Evolutionary conservation across 1,140 invertebrate species (phyloP).

Genomic region (Magallana angulata): DNA sequence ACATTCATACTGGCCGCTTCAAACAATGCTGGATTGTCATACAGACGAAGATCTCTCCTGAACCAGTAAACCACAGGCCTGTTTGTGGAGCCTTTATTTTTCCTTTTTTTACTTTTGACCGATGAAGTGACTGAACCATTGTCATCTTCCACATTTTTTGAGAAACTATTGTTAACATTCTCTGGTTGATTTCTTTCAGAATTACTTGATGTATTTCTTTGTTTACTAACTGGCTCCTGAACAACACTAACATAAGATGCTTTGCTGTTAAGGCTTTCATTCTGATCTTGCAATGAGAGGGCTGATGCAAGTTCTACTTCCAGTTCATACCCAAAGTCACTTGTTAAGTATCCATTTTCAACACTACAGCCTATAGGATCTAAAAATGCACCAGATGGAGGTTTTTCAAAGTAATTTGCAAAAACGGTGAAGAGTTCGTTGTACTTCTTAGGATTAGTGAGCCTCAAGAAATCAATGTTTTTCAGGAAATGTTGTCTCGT

Average conservation of each 20-base stretch:
- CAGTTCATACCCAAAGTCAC: conserved; percentile 55
- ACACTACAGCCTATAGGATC: conserved; percentile 56
- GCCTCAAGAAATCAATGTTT: conserved; percentile 38
- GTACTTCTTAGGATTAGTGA: conserved; percentile 42
- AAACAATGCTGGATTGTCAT: conserved; percentile 91
- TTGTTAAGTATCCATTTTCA: conserved; percentile 61
- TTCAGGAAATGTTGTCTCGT: conserved; percentile 42
- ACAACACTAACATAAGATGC: neutral
- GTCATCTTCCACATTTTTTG: neutral
- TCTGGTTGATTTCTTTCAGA: neutral
- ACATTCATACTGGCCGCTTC: conserved; percentile 80
- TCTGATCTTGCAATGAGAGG: conserved; percentile 38
- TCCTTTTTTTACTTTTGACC: conserved; percentile 24
- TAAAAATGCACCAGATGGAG: neutral
- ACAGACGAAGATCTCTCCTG: conserved; percentile 90
- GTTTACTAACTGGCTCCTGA: neutral
- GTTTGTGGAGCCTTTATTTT: conserved; percentile 41
- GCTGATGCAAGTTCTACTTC: conserved; percentile 56
- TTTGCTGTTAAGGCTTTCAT: neutral
- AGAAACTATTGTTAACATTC: neutral
- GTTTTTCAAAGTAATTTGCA: conserved; percentile 47
- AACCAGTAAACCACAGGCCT: conserved; percentile 88
- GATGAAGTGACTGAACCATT: too few relatives aligned
- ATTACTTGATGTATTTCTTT: neutral
- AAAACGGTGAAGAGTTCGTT: conserved; percentile 46